Conservation (phyloP, 2,113 vertebrate species). For the Pteronura brasiliensis region DNA sequence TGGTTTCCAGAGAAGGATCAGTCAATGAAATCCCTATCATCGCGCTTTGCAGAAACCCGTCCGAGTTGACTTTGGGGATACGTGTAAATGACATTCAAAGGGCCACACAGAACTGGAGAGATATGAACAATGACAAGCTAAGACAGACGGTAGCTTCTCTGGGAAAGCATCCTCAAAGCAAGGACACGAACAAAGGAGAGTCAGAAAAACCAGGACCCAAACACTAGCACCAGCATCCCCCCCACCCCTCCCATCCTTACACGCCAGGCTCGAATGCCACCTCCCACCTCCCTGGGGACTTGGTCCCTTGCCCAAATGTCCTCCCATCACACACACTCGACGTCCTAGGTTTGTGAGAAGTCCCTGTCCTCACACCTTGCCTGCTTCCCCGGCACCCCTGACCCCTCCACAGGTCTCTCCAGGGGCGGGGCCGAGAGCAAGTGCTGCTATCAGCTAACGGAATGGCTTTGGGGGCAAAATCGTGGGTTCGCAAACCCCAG, state of each 20-base stretch:
- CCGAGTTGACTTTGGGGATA: not conserved
- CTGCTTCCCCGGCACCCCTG: not conserved
- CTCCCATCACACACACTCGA: not conserved
- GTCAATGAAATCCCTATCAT: rapidly evolving
- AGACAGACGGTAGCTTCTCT: not conserved
- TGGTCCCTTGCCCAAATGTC: not conserved
- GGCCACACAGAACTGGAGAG: too few species aligned
- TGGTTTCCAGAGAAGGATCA: not conserved
- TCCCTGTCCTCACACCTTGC: not conserved
- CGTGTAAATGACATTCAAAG: not conserved
- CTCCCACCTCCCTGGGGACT: not conserved
- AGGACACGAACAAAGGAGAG: not conserved
- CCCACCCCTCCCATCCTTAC: not conserved
- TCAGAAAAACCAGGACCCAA: not conserved
- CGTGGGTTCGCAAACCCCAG: not conserved
- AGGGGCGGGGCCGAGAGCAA: not conserved
- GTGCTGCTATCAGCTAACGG: rapidly evolving
- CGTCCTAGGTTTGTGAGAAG: too few species aligned
- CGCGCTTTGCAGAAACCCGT: not conserved
- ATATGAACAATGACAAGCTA: not conserved
- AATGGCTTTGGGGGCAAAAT: not conserved
- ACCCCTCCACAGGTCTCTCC: too few species aligned
- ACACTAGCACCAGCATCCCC: rapidly evolving
- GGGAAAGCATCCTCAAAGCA: not conserved
- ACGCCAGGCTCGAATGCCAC: not conserved